These are phyloP conservation scores for Engraulis encrasicolus DNA, from an alignment of 2,113 vertebrate genomes.

Conservation along the genomic window DNA sequence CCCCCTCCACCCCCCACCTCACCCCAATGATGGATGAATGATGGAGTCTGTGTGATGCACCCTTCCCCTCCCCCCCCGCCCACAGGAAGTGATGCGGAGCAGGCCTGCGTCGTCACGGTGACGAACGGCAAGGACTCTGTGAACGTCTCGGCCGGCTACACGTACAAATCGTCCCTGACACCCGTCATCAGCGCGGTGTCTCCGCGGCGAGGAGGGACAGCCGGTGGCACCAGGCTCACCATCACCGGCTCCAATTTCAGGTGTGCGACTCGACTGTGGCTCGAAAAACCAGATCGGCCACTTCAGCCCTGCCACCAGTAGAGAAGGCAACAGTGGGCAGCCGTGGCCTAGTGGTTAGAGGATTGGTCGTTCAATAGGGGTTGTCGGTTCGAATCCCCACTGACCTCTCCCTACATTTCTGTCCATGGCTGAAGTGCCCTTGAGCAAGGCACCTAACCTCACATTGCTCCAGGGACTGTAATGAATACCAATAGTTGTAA, in stretches of 20 bases:
- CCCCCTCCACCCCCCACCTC: too few species aligned
- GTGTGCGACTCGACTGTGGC: too few species aligned
- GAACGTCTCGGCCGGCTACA: constrained; percentile 63
- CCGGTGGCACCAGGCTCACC: constrained; percentile 81
- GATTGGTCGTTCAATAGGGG: too few species aligned
- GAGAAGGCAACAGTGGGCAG: neutral
- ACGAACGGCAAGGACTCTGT: constrained; percentile 62
- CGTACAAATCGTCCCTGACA: constrained; percentile 73
- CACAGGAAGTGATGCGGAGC: constrained; percentile 66
- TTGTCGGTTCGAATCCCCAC: too few species aligned
- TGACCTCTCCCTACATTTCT: too few species aligned
- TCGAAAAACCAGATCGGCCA: neutral
- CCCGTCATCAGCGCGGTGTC: constrained; percentile 70
- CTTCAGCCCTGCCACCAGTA: too few species aligned
- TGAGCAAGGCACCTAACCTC: too few species aligned
- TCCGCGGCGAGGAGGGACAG: constrained; percentile 81
- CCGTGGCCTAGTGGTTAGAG: too few species aligned
- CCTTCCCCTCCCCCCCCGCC: neutral
- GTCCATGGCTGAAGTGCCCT: too few species aligned
- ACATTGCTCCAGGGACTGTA: too few species aligned
- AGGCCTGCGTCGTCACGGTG: constrained; percentile 72
- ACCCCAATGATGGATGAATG: neutral
- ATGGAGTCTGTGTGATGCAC: neutral
- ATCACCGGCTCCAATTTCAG: constrained; percentile 83
- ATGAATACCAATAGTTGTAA: too few species aligned